Evolutionary conservation across 1,140 invertebrate species (phyloP).

Genomic region (Drosophila rhopaloa): DNA sequence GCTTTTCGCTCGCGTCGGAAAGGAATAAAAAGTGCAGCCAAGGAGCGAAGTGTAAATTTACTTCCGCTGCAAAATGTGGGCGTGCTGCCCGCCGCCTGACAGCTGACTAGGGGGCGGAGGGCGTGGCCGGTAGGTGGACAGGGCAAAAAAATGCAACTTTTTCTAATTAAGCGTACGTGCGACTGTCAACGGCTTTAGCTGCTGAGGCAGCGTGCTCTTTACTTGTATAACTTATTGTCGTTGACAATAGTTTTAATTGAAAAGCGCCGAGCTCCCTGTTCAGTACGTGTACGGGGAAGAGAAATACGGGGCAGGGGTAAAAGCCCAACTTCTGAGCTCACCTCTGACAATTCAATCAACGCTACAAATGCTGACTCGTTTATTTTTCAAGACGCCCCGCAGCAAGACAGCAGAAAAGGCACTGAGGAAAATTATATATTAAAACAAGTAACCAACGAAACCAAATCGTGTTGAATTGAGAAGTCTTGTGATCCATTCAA

Average conservation of each 20-base stretch:
- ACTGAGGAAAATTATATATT: constrained; percentile 3
- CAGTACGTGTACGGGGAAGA: background rate
- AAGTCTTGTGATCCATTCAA: too few relatives aligned
- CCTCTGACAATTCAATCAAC: constrained; percentile 80
- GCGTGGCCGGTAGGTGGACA: constrained; percentile 48
- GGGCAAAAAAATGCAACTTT: constrained; percentile 54
- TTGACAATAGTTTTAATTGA: constrained; percentile 82
- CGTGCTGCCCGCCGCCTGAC: constrained; percentile 45
- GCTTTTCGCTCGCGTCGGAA: constrained; percentile 69
- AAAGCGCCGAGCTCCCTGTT: constrained; percentile 37
- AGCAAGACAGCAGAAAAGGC: constrained; percentile 13
- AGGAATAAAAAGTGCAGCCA: constrained; percentile 69
- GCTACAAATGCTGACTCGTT: constrained; percentile 80
- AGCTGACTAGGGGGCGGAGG: constrained; percentile 33
- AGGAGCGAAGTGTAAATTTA: constrained; percentile 77
- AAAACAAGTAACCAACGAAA: too few relatives aligned
- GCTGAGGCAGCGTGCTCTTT: constrained; percentile 50
- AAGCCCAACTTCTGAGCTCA: constrained; percentile 45
- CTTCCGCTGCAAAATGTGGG: constrained; percentile 73
- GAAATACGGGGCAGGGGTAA: constrained; percentile 9
- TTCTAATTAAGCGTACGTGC: constrained; percentile 83
- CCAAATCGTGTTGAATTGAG: too few relatives aligned
- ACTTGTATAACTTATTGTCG: constrained; percentile 78
- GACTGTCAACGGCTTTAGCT: constrained; percentile 72
- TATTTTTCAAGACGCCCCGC: constrained; percentile 55